Evolutionary conservation across 2,888 invertebrate species (phyloP), one percentile per base, ranked within the genome.

Genomic region (Bhutanitis thaidina): DNA sequence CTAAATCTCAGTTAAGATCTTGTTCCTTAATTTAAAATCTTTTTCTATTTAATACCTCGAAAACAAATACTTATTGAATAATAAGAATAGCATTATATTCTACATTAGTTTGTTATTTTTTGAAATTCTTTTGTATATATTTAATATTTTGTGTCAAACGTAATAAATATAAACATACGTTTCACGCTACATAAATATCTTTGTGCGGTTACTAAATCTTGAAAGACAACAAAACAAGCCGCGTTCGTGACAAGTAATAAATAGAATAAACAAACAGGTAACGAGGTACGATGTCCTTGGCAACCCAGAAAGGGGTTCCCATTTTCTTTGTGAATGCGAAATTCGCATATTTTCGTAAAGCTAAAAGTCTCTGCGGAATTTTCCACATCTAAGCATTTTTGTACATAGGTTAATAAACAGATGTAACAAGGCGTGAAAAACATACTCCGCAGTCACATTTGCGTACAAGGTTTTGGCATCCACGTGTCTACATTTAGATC

Each of bases 301-400:
- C 12, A 47, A 38, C 37, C 32, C 15, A 29, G 40, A 30, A 30
- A 41, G 46, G 40, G 30, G 51, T 36, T 51, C 40, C n/a, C 40
- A 35, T 51, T 13, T 47, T 32, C 47, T 46, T 46, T 52, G 46
- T 46, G 46, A 52, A 52, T 52, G 41, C 37, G 25, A 46, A 52
- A 52, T 46, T 25, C 41, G 30, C 46, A 46, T 52, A 41, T 51
- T 46, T 44, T 34, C 16, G 29, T 13, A 35, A 38, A 29, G 44
- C 39, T 44, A 27, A 48, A 41, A 50, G 16, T 43, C 50, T 39
- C 40, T 12, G 27, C 25, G 39, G 40, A 50, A 40, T 39, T 39
- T 50, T 29, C 25, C 25, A 34, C 37, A 44, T 38, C 25, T 35
- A 49, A 32, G 14, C 38, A 27, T 49, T 37, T 45, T 36, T 41